Conservation (phyloP, 2,888 invertebrate species). For the Pilophorus perplexus region DNA sequence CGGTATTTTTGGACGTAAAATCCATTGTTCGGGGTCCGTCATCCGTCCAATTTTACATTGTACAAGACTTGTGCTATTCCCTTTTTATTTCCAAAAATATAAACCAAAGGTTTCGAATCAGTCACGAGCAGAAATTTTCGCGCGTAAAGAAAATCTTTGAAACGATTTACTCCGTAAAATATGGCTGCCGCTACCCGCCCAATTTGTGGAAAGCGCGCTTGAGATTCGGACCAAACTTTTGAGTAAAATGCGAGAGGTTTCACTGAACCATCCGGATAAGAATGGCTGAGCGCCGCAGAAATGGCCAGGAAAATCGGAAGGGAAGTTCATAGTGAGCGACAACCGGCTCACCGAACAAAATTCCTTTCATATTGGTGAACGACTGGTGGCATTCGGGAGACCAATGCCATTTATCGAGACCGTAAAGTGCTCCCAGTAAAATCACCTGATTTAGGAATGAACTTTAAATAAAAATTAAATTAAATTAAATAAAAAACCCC, state of each 20-base stretch:
- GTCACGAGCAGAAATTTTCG: not conserved
- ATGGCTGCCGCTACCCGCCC: not conserved
- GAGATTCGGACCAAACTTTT: not conserved
- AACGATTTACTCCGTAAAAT: constrained; percentile 14
- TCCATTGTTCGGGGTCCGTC: no score
- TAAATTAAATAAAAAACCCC: no score
- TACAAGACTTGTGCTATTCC: no score
- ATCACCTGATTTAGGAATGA: not conserved
- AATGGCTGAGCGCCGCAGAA: not conserved
- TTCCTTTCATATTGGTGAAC: not conserved
- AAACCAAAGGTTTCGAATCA: constrained; percentile 20
- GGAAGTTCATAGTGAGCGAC: not conserved
- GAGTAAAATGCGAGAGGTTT: not conserved
- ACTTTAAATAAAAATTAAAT: not conserved
- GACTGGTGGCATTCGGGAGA: not conserved
- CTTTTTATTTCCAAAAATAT: constrained; percentile 34
- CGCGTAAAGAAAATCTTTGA: constrained; percentile 14
- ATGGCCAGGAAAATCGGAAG: not conserved
- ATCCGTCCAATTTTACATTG: no score
- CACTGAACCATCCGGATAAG: not conserved
- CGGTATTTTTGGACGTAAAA: no score
- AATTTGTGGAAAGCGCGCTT: not conserved
- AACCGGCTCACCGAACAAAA: not conserved
- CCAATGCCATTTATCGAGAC: not conserved
- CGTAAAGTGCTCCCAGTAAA: not conserved